Evolutionary conservation across 2,113 vertebrate genomes (phyloP).

Genomic region (Ramphastos sulfuratus): DNA sequence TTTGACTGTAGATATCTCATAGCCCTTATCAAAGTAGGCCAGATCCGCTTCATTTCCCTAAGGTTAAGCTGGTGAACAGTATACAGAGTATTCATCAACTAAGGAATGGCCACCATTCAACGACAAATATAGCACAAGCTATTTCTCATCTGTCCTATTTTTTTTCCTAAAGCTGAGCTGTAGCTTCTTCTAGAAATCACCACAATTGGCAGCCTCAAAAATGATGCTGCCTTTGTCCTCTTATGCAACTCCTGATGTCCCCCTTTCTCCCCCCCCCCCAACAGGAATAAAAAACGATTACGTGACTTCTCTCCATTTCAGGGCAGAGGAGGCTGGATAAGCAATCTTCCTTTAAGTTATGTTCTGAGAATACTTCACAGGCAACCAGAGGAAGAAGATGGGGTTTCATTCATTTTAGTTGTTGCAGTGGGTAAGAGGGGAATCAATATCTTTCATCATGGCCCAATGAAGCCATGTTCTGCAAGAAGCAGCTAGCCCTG

Average conservation of each 20-base stretch:
- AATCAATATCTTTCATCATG: neutral
- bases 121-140: constrained; percentile 50
- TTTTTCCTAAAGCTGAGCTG: neutral
- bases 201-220: neutral
- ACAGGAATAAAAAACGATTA: neutral
- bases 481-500: neutral
- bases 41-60: constrained; percentile 65
- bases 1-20: constrained; percentile 50
- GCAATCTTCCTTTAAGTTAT: neutral
- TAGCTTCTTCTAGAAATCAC: constrained; percentile 22
- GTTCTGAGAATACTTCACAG: neutral
- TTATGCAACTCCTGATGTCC: neutral
- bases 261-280: neutral
- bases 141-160: constrained; percentile 40
- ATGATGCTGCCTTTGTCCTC: constrained; percentile 6
- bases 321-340: neutral
- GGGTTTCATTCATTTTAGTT: neutral
- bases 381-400: neutral
- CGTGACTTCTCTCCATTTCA: neutral
- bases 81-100: constrained; percentile 40
- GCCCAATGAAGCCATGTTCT: neutral
- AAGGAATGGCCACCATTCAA: constrained; percentile 25
- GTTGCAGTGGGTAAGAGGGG: neutral
- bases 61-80: constrained; percentile 49
- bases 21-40: constrained; percentile 65